Evolutionary conservation across 1,140 invertebrate species (phyloP), one percentile per base, ranked within the genome.

Genomic region (Drosophila pseudoananassae): DNA sequence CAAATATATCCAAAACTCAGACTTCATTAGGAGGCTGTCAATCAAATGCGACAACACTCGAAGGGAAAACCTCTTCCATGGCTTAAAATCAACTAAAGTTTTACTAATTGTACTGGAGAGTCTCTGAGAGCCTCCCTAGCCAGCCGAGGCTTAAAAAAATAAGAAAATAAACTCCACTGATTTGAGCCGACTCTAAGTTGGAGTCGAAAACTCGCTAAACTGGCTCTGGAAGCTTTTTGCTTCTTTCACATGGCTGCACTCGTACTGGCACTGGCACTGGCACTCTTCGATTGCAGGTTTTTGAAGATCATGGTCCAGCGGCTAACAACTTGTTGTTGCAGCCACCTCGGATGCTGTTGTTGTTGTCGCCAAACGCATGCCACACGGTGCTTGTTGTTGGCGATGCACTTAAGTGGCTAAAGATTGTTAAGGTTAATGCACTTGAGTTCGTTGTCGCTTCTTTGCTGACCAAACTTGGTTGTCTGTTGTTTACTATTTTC

Each of bases 341-440:
- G 15, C 17, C 4, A 20, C 20, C n/a, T 5, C 9, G 29, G 31
- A 43, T 29, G 43, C 33, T 27, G 43, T 17, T 77, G 75, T 59
- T 76, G 78, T 69, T 82, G 78, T 83, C 63, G 71, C 74, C 75
- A 77, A 77, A 77, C 75, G 75, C 74, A 78, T 72, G 74, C 17
- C 71, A 59, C 38, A 27, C 47, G 55, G 47, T 40, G 71, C 54
- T 33, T 15, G 57, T 31, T 70, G 70, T 64, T 83, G 71, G 49
- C 40, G 68, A 43, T 68, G 80, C 74, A 87, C 82, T 85, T 82
- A 78, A 81, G 79, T 82, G 61, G 71, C 71, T 75, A 69, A 79
- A 82, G 82, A 87, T 87, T 85, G 79, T 60, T 87, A 87, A 87
- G 82, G 82, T 85, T 78, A 85, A 85, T 85, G 82, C 82, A 87